Base-by-base conservation (phyloP, 2,113 vertebrate genomes). In the Dicentrarchus labrax region DNA sequence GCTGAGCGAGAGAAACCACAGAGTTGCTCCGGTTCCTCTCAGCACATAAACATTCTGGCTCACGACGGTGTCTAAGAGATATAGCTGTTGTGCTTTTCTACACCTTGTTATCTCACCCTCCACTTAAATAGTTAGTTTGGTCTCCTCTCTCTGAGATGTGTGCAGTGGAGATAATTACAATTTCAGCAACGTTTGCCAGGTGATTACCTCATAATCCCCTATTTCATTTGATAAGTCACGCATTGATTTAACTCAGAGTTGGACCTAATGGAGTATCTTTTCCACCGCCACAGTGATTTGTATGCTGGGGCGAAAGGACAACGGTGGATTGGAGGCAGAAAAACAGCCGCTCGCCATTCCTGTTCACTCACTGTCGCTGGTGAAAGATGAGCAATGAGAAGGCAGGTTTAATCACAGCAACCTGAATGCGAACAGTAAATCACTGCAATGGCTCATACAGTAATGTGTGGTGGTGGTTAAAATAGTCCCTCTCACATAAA, bases 211-310 rank as follows among this genome's bases (percentile, higher is more conserved):
- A 92, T 95, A 95, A 95, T 94, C 94, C 94, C 93, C 93, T 94
- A 92, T 95, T 93, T 93, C 93, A 93, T 94, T 94, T 95, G 93
- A 93, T 94, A 94, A 95, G 94, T 95, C 94, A 95, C 93, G 94
- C 93, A 93, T 95, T 92, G 93, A 93, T 94, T 94, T 93, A 91
- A 94, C 90, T 92, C 92, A 17, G 89, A 92, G 91, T 94, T 89
- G 91, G 92, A 94, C 91, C 94, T 95, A 95, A 95, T 95, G 94
- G 94, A 94, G 93, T 94, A 93, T 93, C 93, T 93, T 89, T 94
- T 89, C 84, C 89, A 86, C 82, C 36, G 86, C 91, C 90, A 84
- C 90, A 91, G 90, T 92, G 90, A 93, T 95, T 94, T 94, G 90
- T 94, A 94, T 92, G 90, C 93, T 39, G 78, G 93, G 92, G 86